These are phyloP conservation scores for Neostethus bicornis DNA, from an alignment of 2,797 vertebrate species.

Conservation along the genomic window DNA sequence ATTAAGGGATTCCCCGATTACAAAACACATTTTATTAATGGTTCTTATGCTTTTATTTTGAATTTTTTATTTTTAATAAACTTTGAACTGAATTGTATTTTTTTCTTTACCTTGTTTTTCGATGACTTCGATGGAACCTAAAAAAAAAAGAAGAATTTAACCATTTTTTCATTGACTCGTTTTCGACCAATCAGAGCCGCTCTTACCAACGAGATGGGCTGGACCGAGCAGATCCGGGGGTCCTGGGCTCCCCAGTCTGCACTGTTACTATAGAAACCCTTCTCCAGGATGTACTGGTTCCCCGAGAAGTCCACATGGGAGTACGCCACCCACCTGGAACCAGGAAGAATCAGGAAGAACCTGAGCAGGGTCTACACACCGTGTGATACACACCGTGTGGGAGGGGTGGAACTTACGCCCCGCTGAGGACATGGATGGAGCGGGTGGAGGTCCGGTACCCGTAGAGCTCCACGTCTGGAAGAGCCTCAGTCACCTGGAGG, in stretches of 20 bases:
- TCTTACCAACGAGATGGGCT: conserved; percentile 89
- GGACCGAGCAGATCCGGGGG: conserved; percentile 84
- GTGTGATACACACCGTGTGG: too few relatives aligned
- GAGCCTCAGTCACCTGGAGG: conserved; percentile 86
- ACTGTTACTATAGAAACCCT: conserved; percentile 90
- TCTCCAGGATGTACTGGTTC: conserved; percentile 91
- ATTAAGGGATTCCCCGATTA: too few relatives aligned
- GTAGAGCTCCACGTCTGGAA: conserved; percentile 85
- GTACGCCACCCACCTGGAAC: conserved; percentile 90
- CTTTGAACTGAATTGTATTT: background rate
- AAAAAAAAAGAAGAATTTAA: conserved; percentile 18
- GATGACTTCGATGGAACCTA: conserved; percentile 63
- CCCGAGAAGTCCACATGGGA: conserved; percentile 92
- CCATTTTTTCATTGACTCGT: too few relatives aligned
- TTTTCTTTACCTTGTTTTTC: conserved; percentile 59
- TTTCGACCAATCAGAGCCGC: background rate
- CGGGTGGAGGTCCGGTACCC: conserved; percentile 77
- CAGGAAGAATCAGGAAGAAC: too few relatives aligned
- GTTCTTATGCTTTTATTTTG: too few relatives aligned
- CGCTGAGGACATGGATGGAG: conserved; percentile 89
- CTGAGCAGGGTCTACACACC: too few relatives aligned
- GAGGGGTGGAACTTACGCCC: conserved; percentile 82
- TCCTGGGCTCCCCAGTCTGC: conserved; percentile 90
- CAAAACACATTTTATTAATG: too few relatives aligned
- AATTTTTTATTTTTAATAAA: too few relatives aligned